Percentiles rank a stretch among this genome's conserved stretches.
These are phyloP conservation scores for Cydia pomonella DNA, from an alignment of 1,140 invertebrate genomes.

Conservation along the genomic window DNA sequence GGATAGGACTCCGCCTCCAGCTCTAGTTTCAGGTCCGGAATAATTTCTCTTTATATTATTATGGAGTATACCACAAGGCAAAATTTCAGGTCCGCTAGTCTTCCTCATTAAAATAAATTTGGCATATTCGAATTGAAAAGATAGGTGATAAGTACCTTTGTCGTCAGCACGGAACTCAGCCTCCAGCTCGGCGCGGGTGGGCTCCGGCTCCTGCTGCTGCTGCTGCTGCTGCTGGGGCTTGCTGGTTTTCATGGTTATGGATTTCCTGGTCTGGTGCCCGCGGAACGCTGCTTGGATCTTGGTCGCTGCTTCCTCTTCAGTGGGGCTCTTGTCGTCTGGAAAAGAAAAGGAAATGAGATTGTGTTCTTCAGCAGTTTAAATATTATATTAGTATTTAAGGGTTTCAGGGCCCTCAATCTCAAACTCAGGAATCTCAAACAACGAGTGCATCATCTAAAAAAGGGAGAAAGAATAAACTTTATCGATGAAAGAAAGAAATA, in stretches of 20 bases:
- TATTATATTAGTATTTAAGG: no score
- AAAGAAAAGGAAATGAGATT: background rate
- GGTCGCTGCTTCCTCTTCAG: constrained; percentile 83
- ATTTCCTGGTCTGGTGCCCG: constrained; percentile 85
- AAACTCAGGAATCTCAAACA: no score
- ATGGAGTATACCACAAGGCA: background rate
- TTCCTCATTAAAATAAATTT: no score
- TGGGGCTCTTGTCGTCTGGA: constrained; percentile 44
- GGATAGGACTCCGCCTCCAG: no score
- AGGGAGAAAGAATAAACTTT: no score
- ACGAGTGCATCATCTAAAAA: no score
- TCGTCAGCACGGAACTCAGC: constrained; percentile 89
- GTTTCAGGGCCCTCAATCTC: no score
- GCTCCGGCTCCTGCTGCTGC: constrained; percentile 79
- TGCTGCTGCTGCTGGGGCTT: constrained; percentile 45
- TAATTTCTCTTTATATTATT: no score
- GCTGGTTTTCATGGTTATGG: constrained; percentile 79
- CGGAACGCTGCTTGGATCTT: constrained; percentile 87
- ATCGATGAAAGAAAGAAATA: no score
- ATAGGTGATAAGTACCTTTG: constrained; percentile 86
- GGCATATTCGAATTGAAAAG: no score
- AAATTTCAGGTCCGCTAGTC: background rate
- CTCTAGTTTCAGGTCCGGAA: no score
- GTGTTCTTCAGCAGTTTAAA: background rate
- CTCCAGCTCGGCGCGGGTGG: constrained; percentile 86